Evolutionary conservation across 2,888 invertebrate species (phyloP), one percentile per base, ranked within the genome.

Genomic region (Mimachlamys varia): DNA sequence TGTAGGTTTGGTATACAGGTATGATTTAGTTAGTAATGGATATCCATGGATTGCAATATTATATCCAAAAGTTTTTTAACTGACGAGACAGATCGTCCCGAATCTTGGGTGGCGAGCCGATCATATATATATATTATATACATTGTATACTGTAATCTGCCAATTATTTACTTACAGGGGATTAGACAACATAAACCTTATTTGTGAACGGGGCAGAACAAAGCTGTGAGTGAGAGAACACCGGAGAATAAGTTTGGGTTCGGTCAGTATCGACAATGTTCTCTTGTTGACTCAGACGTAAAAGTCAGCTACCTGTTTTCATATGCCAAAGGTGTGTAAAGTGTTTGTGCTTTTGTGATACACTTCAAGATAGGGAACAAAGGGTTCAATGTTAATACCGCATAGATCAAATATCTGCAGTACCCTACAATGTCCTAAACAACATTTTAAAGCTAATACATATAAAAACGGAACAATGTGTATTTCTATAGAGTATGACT

Each of bases 291-390:
- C 76, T 76, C 76, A 76, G 33, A 27, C 33, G 27, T 76, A 33
- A 27, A 76, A 76, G 76, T 76, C 76, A 76, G 76, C 76, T 76
- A 76, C 76, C 76, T 76, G 76, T 76, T 76, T 76, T 76, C 76
- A 10, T 76, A 76, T 76, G 76, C 33, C 76, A 76, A 33, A 76
- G 76, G 76, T 76, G 76, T 76, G 76, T 76, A 33, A 76, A 76
- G 76, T 76, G 76, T 76, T 76, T 33, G 76, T 15, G 76, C 76
- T 76, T 76, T 76, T 33, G 76, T 76, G 33, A 76, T 27, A 76
- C 76, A 76, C 76, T 76, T 76, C 76, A 76, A 27, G 76, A 76
- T 76, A 76, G 12, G 27, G 76, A 33, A 76, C 76, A 76, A 76
- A 76, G 27, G 76, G 76, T 76, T 76, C 76, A 76, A 10, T 76